Conservation (phyloP, 2,888 invertebrate species). For the Lampropteryx suffumata region DNA sequence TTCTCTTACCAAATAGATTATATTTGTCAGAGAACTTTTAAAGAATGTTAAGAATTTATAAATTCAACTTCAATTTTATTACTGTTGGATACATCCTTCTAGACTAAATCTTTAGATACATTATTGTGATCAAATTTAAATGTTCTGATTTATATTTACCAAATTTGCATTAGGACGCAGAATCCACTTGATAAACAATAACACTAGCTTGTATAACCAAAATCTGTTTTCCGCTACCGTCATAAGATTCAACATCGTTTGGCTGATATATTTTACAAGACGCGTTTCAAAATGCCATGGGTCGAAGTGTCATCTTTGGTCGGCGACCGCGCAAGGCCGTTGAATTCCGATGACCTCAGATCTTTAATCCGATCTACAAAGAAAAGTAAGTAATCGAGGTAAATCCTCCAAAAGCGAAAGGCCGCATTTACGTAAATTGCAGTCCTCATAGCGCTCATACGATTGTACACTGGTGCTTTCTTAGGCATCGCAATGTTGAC, state of each 20-base stretch:
- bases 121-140: constrained; percentile 5
- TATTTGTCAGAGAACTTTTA: too few relatives aligned
- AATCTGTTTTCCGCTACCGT: constrained; percentile 32
- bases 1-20: too few relatives aligned
- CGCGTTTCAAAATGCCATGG: constrained; percentile 60
- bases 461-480: too few relatives aligned
- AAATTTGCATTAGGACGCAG: constrained; percentile 35
- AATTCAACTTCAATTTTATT: background rate
- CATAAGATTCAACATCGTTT: constrained; percentile 28
- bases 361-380: constrained; percentile 45
- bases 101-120: constrained; percentile 18
- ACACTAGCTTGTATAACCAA: constrained; percentile 26
- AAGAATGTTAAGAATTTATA: background rate
- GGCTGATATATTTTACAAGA: background rate
- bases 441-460: background rate
- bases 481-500: too few relatives aligned
- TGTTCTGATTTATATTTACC: constrained; percentile 43
- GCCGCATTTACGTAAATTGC: constrained; percentile 4
- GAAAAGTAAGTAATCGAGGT: constrained; percentile 42
- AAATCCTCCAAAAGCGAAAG: constrained; percentile 30
- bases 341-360: constrained; percentile 75
- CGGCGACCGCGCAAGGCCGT: constrained; percentile 80
- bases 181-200: constrained; percentile 37
- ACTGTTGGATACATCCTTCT: background rate
- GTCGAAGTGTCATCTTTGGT: constrained; percentile 66